These are phyloP conservation scores for Macrophya alboannulata DNA, from an alignment of 2,888 invertebrate genomes.

Conservation along the genomic window DNA sequence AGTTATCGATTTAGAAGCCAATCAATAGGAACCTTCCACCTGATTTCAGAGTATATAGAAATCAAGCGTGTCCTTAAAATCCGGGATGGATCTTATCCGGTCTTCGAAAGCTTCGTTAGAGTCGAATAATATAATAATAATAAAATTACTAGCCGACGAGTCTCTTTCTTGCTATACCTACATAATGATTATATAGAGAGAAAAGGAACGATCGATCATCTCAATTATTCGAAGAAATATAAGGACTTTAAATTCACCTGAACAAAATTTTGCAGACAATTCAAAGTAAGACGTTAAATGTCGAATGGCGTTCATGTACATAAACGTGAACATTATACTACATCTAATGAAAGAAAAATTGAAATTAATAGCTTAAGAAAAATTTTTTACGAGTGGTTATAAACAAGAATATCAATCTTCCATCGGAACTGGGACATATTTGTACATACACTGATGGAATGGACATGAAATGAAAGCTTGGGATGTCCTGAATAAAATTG, in stretches of 20 bases:
- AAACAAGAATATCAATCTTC: neutral
- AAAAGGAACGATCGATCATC: slow-evolving; percentile 1
- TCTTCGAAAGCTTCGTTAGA: slow-evolving; percentile 1
- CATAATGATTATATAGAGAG: neutral
- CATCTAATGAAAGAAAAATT: neutral
- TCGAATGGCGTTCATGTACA: neutral
- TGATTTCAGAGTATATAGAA: slow-evolving; percentile 15
- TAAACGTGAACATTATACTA: neutral
- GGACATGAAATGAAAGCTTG: neutral
- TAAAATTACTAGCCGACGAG: slow-evolving; percentile 15
- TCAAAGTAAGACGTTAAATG: neutral
- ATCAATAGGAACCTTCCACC: slow-evolving; percentile 3
- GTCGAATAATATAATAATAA: slow-evolving; percentile 10
- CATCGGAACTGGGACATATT: neutral
- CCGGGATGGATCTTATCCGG: slow-evolving; percentile 7
- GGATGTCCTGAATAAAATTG: neutral
- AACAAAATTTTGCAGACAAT: neutral
- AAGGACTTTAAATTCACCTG: neutral
- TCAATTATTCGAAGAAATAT: slow-evolving; percentile 7
- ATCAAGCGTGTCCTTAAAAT: slow-evolving; percentile 4
- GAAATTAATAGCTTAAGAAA: neutral
- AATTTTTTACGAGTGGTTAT: neutral
- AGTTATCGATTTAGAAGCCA: slow-evolving; percentile 15
- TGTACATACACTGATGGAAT: neutral
- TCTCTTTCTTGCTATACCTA: neutral